Evolutionary conservation across 2,797 vertebrate species (phyloP).

Genomic region (Silurus lanzhouensis): DNA sequence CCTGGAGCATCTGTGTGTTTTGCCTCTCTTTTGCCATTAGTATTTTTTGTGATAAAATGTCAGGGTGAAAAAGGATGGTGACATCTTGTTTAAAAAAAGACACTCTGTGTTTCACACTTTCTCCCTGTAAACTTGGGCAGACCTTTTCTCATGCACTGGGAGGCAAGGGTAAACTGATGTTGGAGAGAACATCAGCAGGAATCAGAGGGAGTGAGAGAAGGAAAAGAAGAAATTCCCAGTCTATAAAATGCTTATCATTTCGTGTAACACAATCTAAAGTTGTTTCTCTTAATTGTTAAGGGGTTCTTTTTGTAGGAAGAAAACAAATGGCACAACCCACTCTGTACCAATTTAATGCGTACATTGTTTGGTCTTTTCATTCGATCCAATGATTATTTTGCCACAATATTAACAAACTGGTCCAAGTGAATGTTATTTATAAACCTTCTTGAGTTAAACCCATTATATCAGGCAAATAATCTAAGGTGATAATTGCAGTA

Average conservation of each 20-base stretch:
- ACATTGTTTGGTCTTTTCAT: not conserved
- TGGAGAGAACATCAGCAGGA: not conserved
- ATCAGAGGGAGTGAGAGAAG: not conserved
- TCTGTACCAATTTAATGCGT: not conserved
- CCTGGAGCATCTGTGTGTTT: not conserved
- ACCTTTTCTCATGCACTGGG: not conserved
- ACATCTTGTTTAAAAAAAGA: not conserved
- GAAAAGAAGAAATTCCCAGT: not conserved
- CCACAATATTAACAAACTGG: not conserved
- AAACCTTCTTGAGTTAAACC: not conserved
- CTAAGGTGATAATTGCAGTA: too few relatives aligned
- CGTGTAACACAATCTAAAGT: too few relatives aligned
- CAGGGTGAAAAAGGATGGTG: not conserved
- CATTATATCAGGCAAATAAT: not conserved
- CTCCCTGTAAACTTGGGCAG: not conserved
- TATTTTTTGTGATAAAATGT: not conserved
- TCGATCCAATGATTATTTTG: not conserved
- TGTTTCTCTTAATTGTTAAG: too few relatives aligned
- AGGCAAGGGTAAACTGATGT: not conserved
- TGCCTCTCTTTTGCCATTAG: not conserved
- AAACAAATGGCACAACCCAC: too few relatives aligned
- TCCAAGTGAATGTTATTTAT: not conserved
- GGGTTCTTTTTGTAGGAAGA: too few relatives aligned
- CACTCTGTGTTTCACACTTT: not conserved
- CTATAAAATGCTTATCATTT: too few relatives aligned